Conservation (phyloP, 2,113 vertebrate genomes). For the Origma solitaria region DNA sequence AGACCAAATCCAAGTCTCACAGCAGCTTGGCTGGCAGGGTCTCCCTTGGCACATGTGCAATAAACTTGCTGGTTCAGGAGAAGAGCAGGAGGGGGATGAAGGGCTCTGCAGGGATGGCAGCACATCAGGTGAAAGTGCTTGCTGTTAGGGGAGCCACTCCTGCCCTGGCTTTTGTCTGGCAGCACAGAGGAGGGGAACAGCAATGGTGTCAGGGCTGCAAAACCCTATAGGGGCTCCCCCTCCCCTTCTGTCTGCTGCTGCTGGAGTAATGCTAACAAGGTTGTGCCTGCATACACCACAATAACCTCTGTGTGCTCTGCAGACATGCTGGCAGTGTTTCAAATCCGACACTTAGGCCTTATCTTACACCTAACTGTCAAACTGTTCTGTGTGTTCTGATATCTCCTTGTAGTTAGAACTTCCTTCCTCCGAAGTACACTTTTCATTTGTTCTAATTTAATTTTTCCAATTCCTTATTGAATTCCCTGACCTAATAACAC, state of each 20-base stretch:
- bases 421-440: not conserved
- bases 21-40: not conserved
- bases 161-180: not conserved
- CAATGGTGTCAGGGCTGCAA: not conserved
- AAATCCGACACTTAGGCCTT: not conserved
- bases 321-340: not conserved
- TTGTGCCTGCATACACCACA: not conserved
- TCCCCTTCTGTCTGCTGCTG: not conserved
- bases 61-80: not conserved
- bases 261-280: not conserved
- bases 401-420: not conserved
- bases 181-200: not conserved
- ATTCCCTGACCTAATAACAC: not conserved
- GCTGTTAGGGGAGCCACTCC: not conserved
- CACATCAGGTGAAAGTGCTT: fast-evolving
- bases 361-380: not conserved
- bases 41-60: fast-evolving
- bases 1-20: not conserved
- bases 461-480: not conserved
- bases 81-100: not conserved
- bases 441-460: not conserved
- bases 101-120: fast-evolving
- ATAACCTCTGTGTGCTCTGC: not conserved
- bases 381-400: not conserved
- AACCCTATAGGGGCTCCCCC: not conserved